Percentiles rank a stretch among this genome's conserved stretches.
phyloP scores from a whole-genome alignment of 2,797 vertebrate genomes.

The Austrolebias charrua region DNA sequence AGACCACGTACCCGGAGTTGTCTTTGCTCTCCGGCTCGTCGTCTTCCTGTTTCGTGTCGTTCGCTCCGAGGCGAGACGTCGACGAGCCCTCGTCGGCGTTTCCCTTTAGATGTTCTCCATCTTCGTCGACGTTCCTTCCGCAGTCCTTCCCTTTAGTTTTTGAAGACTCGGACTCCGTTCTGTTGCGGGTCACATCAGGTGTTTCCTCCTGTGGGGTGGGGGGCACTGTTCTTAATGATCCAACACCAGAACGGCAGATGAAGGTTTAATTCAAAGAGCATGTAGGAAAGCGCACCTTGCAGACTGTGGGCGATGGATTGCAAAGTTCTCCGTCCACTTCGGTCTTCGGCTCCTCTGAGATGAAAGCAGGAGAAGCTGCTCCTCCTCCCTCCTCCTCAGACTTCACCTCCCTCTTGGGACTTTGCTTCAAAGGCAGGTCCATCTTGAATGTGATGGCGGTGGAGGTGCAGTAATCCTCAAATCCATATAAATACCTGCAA shows the following conservation, averaged over 20 bases:
- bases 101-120: conserved; percentile 38
- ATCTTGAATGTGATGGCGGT: conserved; percentile 81
- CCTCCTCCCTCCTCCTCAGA: conserved; percentile 51
- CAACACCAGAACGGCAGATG: too few relatives aligned
- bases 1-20: conserved; percentile 79
- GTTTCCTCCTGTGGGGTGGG: conserved; percentile 72
- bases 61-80: conserved; percentile 44
- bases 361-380: conserved; percentile 23
- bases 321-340: conserved; percentile 53
- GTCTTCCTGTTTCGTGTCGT: conserved; percentile 60
- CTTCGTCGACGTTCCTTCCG: conserved; percentile 30
- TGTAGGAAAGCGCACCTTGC: conserved; percentile 66
- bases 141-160: conserved; percentile 55
- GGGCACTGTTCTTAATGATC: conserved; percentile 12
- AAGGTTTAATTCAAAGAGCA: background rate
- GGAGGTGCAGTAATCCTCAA: conserved; percentile 84
- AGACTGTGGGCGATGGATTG: conserved; percentile 33
- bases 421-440: conserved; percentile 80
- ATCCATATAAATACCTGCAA: conserved; percentile 82
- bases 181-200: conserved; percentile 48
- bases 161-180: conserved; percentile 44
- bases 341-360: conserved; percentile 63
- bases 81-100: conserved; percentile 68
- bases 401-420: conserved; percentile 66
- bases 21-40: conserved; percentile 75